Evolutionary conservation across 2,113 vertebrate species (phyloP), one percentile per base, ranked within the genome.

Genomic region (Sebastes schlegelii): DNA sequence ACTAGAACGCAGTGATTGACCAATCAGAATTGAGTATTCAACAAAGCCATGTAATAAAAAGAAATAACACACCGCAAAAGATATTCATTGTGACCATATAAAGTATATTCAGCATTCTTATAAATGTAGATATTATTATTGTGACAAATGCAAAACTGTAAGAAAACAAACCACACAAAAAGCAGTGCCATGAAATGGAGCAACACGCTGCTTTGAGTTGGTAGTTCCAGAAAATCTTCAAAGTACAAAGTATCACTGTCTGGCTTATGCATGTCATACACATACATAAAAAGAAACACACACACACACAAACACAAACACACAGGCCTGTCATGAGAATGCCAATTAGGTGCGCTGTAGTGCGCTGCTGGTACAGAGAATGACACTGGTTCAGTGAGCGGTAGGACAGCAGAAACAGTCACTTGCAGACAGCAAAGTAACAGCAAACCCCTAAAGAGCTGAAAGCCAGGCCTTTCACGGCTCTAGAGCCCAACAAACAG

Each of bases 391-490:
- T 90, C 88, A 86, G 62, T 66, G 74, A 91, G 63, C 85, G 70
- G 80, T 17, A 52, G 86, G 77, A 80, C 79, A 52, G 72, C 23
- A 71, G 71, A 83, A 67, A 86, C 78, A 55, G 74, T 79, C 78
- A 81, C 48, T 79, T 21, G 43, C 79, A 91, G 88, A 89, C 68
- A 87, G 80, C 54, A 84, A 88, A 91, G 83, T 87, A 73, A 68
- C 86, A 86, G 71, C 71, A 84, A 85, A 70, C 71, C 81, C 79
- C 61, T 55, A 79, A 84, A 88, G 75, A 85, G 77, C 61, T 71
- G 48, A 83, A 71, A 87, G 67, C 76, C 49, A 3, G 74, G 84
- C 62, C 40, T 70, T 79, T 80, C 58, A 73, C n/a, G 16, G 51
- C 58, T 69, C 67, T 52, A 68, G 85, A 90, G 77, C 74, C 79